Percentiles rank a stretch among this genome's conserved stretches.
Evolutionary conservation across 2,888 invertebrate genomes (phyloP).

Genomic region (Cryptus armator): DNA sequence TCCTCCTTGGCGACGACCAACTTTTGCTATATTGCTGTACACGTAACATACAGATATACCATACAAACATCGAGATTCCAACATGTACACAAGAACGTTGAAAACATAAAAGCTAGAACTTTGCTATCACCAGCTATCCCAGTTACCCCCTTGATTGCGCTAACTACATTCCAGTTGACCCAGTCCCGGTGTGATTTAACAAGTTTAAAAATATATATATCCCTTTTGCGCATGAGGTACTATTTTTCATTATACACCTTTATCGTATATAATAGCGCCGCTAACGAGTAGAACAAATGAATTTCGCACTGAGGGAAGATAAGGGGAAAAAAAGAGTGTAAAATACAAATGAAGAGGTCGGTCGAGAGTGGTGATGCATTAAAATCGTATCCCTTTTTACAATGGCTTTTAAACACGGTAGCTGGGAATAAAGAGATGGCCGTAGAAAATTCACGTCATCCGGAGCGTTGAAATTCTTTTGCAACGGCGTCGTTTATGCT

Average conservation of each 20-base stretch:
- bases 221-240: background rate
- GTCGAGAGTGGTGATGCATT: constrained; percentile 22
- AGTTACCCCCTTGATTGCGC: constrained; percentile 4
- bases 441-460: constrained; percentile 48
- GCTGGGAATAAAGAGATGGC: constrained; percentile 43
- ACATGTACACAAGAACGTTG: background rate
- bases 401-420: constrained; percentile 13
- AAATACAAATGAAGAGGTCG: constrained; percentile 34
- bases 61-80: constrained; percentile 10
- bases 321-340: constrained; percentile 5
- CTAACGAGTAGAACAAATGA: constrained; percentile 46
- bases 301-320: constrained; percentile 17
- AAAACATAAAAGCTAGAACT: constrained; percentile 7
- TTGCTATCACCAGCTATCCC: constrained; percentile 9
- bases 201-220: constrained; percentile 50
- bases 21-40: constrained; percentile 49
- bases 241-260: constrained; percentile 44
- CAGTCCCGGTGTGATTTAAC: constrained; percentile 41
- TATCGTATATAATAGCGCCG: constrained; percentile 45
- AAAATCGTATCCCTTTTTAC: constrained; percentile 33
- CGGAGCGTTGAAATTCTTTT: constrained; percentile 51
- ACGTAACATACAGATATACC: background rate
- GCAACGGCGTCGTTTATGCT: constrained; percentile 42
- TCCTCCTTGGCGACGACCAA: constrained; percentile 46
- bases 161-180: constrained; percentile 22